These are phyloP conservation scores for Trimorus sp. DNA, from an alignment of 2,888 invertebrate genomes.

Conservation along the genomic window DNA sequence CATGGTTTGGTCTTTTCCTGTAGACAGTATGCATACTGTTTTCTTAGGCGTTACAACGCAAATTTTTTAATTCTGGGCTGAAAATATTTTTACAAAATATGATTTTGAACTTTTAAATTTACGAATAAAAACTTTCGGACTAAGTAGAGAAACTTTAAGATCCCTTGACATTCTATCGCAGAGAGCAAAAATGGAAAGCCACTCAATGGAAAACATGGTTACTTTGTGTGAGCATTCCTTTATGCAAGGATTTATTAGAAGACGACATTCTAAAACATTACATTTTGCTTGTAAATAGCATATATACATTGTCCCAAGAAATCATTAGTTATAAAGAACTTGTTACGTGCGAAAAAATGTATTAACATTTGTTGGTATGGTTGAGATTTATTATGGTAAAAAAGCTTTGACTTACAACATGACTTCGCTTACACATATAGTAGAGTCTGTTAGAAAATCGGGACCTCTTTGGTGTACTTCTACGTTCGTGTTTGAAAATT, in stretches of 20 bases:
- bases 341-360: conserved; percentile 53
- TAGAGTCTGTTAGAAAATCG: conserved; percentile 48
- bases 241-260: conserved; percentile 20
- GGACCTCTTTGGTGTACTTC: conserved; percentile 63
- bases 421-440: conserved; percentile 53
- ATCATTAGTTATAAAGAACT: conserved; percentile 51
- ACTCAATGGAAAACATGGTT: conserved; percentile 50
- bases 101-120: conserved; percentile 4
- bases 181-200: conserved; percentile 29
- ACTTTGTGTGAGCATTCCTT: conserved; percentile 11
- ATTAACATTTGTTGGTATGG: conserved; percentile 55
- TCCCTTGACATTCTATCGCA: conserved; percentile 8
- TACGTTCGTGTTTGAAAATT: conserved; percentile 56
- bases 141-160: conserved; percentile 15
- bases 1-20: conserved; percentile 29
- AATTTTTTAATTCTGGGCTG: conserved; percentile 12
- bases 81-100: conserved; percentile 1
- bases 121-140: conserved; percentile 11
- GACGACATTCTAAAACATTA: conserved; percentile 13
- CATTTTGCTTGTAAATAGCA: conserved; percentile 25
- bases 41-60: conserved; percentile 23
- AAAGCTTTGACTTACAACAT: conserved; percentile 65
- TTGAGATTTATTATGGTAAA: conserved; percentile 48
- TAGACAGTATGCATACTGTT: conserved; percentile 35
- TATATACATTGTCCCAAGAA: conserved; percentile 19